Base-by-base conservation (phyloP, 2,797 vertebrate species). In the Arctocebus calabarensis region DNA sequence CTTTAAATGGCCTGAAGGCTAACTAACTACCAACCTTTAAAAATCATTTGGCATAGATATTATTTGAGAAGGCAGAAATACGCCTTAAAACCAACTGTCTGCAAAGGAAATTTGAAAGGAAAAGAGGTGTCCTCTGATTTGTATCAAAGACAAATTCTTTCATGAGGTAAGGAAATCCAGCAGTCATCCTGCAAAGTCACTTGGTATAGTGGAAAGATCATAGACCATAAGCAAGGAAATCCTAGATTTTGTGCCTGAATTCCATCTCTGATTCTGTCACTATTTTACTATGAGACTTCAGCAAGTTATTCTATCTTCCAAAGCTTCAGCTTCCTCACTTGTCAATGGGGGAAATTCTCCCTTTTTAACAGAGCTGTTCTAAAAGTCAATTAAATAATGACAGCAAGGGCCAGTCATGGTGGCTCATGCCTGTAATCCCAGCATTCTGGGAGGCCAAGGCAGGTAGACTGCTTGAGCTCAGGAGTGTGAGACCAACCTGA, bases 31-130 rank as follows among this genome's bases (percentile, higher is more conserved):
- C 59, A 40, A 52, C 32, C 45, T 64, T 77, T 90, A 29, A 14
- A 48, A 81, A 61, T 68, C 64, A 92, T 34, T 78, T 87, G 57
- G 73, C 23, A 37, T 40, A 81, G 34, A 23, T 29, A 79, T 32
- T 22, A 57, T 25, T 73, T 90, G 16, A 62, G 22, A 79, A 92
- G 27, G 34, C 73, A 81, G 68, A 27, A 88, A 9, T 45, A 74
- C 1, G 7, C 19, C 61, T 94, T 82, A 61, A 92, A 92, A 68
- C 59, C 64, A 79, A 62, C 62, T 34, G 62, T 89, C 1, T 52
- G 22, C 59, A 86, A 45, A 93, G 22, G 57, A 92, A 89, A 87
- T 79, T 3, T 88, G 32, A 84, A 88, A 91, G 64, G 59, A 52
- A 78, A 83, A 64, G 14, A 52, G 14, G 48, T 52, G 14, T 52